Base-by-base conservation (phyloP, 2,888 invertebrate species). In the Venusia cambrica region DNA sequence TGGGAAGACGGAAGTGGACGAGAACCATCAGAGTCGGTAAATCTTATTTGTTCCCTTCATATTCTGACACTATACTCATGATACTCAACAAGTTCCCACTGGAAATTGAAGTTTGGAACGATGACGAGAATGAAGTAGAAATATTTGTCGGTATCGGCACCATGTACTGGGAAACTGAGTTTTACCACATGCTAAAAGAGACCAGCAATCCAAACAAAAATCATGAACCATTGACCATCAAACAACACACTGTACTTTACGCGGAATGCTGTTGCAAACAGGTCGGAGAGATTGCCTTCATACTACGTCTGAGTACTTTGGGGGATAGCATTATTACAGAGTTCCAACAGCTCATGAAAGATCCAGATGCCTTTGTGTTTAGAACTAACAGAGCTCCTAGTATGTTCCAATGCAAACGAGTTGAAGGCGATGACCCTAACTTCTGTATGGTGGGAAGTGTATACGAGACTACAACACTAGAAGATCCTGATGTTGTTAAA, bases 41-140 rank as follows among this genome's bases (percentile, higher is more conserved):
- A 76, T 89, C 90, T 1, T 83, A 75, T 51, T 51, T 90, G 8
- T 90, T 90, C 31, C 73, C 88, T 3, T 77, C 80, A 9, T 83
- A 76, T 29, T 74, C 88, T 2, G 80, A 85, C 18, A 77, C 79
- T 1, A 59, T 90, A 5, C 61, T 85, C 1, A 62, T 73, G 46
- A 74, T 72, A 14, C 57, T 90, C 2, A 73, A 72, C 18, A 75
- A 73, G 26, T 83, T 79, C 48, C 88, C 89, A n/a, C 50, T 90
- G 25, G 79, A 87, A 57, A 64, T 90, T 15, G 77, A 79, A 47
- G 68, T 90, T 3, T 84, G 76, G 71, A 79, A 84, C 9, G 87
- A 87, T 28, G 79, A 83, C 29, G 70, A 70, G 29, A 64, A 67
- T 1, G 78, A 80, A 59, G 53, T 58, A 0, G 58, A 74, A 34